A percentile compares a stretch with the other conserved stretches of the same genome.
Evolutionary conservation across 2,113 vertebrate genomes (phyloP).

Genomic region (Stomatorhinus ivindoensis): DNA sequence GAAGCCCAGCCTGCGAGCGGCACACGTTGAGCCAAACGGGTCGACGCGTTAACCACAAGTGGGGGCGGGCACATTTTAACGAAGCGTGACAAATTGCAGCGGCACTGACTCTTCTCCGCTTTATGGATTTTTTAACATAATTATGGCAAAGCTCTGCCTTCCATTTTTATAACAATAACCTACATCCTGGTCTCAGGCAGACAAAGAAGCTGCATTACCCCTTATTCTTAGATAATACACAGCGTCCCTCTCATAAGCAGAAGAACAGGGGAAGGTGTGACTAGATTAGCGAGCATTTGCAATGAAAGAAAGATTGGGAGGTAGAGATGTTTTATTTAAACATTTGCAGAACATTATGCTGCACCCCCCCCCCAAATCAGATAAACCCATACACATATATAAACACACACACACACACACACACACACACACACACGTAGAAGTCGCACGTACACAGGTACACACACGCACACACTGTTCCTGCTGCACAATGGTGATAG

Average conservation of each 20-base stretch:
- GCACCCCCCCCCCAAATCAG: constrained; percentile 19
- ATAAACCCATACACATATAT: constrained; percentile 25
- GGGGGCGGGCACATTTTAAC: constrained; percentile 45
- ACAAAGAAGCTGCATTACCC: constrained; percentile 56
- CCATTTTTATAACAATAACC: constrained; percentile 51
- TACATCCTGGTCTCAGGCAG: constrained; percentile 40
- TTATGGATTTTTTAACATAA: constrained; percentile 38
- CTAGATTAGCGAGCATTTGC: constrained; percentile 41
- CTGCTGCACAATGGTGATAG: background rate
- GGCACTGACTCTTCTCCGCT: constrained; percentile 50
- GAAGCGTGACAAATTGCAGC: constrained; percentile 50
- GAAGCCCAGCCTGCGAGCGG: constrained; percentile 39
- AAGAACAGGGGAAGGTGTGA: constrained; percentile 37
- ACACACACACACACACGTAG: no score
- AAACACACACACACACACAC: no score
- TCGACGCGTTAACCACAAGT: constrained; percentile 51
- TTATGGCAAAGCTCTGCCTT: constrained; percentile 28
- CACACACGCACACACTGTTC: background rate
- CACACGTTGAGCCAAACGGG: constrained; percentile 46
- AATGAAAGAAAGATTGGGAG: constrained; percentile 25
- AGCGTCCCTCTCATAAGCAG: constrained; percentile 48
- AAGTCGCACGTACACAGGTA: no score
- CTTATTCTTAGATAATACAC: constrained; percentile 55
- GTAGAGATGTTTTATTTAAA: constrained; percentile 46
- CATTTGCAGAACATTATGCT: constrained; percentile 41